phyloP scores from a whole-genome alignment of 2,888 invertebrate species.

The Epinotia ramella region DNA sequence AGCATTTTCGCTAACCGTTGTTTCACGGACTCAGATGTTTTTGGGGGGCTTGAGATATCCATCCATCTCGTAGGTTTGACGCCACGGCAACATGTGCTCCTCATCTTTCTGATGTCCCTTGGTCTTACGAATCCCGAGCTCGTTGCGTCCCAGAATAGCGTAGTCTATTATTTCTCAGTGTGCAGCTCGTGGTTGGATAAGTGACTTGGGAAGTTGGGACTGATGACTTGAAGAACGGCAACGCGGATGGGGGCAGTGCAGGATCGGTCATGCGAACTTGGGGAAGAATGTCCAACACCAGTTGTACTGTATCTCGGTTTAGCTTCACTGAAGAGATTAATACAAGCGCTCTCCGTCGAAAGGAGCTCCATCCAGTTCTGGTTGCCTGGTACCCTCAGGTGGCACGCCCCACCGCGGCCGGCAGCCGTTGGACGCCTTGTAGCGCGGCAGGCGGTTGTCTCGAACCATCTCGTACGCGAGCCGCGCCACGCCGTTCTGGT shows the following conservation, averaged over 20 bases:
- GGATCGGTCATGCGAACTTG: background rate
- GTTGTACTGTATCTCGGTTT: background rate
- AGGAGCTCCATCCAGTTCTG: conserved; percentile 71
- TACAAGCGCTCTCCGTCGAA: conserved; percentile 73
- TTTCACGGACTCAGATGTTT: too few relatives aligned
- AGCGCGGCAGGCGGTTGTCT: conserved; percentile 70
- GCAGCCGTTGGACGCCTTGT: conserved; percentile 71
- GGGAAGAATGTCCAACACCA: background rate
- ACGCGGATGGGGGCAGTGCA: too few relatives aligned
- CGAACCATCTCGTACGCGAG: conserved; percentile 76
- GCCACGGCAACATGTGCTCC: too few relatives aligned
- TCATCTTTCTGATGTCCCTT: too few relatives aligned
- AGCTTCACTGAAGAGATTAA: conserved; percentile 49
- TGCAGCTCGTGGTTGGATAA: background rate
- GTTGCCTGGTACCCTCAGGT: conserved; percentile 72
- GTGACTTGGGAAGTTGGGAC: background rate
- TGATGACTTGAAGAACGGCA: too few relatives aligned
- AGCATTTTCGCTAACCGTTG: too few relatives aligned
- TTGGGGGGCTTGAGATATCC: too few relatives aligned
- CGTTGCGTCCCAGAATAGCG: too few relatives aligned
- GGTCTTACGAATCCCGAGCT: too few relatives aligned
- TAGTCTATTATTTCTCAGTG: background rate
- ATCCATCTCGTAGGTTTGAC: too few relatives aligned
- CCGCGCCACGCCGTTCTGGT: conserved; percentile 72
- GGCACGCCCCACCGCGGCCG: conserved; percentile 73